Percentiles rank a stretch among this genome's conserved stretches.
phyloP scores from a whole-genome alignment of 2,888 invertebrate species.

The Barypeithes pellucidus region DNA sequence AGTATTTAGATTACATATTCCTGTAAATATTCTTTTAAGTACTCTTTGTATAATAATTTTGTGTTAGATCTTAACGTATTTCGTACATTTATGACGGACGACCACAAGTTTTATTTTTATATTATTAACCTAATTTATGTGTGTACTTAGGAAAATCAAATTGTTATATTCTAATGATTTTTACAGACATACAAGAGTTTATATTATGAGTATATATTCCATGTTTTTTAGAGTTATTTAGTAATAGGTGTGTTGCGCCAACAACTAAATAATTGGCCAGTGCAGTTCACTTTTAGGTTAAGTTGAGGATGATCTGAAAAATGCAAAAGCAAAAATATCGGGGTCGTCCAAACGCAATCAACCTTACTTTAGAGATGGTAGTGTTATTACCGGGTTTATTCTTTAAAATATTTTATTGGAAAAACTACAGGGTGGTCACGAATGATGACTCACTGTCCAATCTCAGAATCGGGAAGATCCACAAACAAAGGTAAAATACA shows the following conservation, averaged over 20 bases:
- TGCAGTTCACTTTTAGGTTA: neutral
- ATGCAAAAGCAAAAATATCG: neutral
- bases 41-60: conserved; percentile 43
- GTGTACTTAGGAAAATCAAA: conserved; percentile 68
- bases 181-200: conserved; percentile 69
- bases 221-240: conserved; percentile 69
- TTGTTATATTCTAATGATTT: conserved; percentile 68
- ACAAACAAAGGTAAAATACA: no score
- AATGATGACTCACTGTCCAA: no score
- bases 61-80: conserved; percentile 48
- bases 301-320: neutral
- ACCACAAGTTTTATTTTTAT: conserved; percentile 62
- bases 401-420: no score
- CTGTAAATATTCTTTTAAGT: conserved; percentile 48
- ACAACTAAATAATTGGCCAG: neutral
- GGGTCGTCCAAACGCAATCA: no score
- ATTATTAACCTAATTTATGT: conserved; percentile 60
- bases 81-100: conserved; percentile 53
- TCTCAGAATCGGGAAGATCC: no score
- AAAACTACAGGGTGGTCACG: no score
- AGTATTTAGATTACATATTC: conserved; percentile 50
- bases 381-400: no score
- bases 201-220: conserved; percentile 68
- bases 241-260: conserved; percentile 33
- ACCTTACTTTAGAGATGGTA: no score